Evolutionary conservation across 2,888 invertebrate species (phyloP).

Genomic region (Teleiodes luculella): DNA sequence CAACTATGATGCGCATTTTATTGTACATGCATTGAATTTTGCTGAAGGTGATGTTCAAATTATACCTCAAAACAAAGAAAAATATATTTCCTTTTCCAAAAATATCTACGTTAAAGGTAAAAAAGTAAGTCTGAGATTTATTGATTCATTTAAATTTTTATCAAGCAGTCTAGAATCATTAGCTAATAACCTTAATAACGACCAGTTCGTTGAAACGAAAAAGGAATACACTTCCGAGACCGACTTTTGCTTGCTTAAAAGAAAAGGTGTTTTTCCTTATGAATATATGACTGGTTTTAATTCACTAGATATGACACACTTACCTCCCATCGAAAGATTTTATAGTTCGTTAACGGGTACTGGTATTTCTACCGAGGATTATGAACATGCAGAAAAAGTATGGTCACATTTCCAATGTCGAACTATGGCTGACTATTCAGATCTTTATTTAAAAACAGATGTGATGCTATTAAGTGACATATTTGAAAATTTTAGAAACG

Average conservation of each 20-base stretch:
- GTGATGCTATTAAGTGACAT: slow-evolving; percentile 37
- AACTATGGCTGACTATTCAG: slow-evolving; percentile 33
- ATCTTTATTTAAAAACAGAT: slow-evolving; percentile 38
- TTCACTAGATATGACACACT: slow-evolving; percentile 19
- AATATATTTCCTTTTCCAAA: slow-evolving; percentile 35
- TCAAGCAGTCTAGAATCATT: slow-evolving; percentile 15
- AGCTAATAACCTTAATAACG: slow-evolving; percentile 13
- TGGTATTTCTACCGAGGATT: slow-evolving; percentile 24
- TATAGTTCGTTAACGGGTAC: slow-evolving; percentile 19
- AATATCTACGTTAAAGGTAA: not conserved
- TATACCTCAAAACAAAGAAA: slow-evolving; percentile 34
- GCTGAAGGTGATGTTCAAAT: slow-evolving; percentile 23
- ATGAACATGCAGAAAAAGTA: slow-evolving; percentile 28
- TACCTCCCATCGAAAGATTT: slow-evolving; percentile 24
- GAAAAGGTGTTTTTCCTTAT: slow-evolving; percentile 30
- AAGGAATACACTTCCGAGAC: slow-evolving; percentile 12
- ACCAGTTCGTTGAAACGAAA: slow-evolving; percentile 17
- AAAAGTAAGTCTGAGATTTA: slow-evolving; percentile 12
- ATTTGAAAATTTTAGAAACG: slow-evolving; percentile 39
- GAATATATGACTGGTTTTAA: slow-evolving; percentile 25
- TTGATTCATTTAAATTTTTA: slow-evolving; percentile 22
- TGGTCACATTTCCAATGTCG: slow-evolving; percentile 31
- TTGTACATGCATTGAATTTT: slow-evolving; percentile 30
- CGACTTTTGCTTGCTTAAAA: slow-evolving; percentile 18
- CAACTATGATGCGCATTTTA: slow-evolving; percentile 35